Evolutionary conservation across 2,888 invertebrate genomes (phyloP), one percentile per base, ranked within the genome.

Genomic region (Campopleginae sp.): DNA sequence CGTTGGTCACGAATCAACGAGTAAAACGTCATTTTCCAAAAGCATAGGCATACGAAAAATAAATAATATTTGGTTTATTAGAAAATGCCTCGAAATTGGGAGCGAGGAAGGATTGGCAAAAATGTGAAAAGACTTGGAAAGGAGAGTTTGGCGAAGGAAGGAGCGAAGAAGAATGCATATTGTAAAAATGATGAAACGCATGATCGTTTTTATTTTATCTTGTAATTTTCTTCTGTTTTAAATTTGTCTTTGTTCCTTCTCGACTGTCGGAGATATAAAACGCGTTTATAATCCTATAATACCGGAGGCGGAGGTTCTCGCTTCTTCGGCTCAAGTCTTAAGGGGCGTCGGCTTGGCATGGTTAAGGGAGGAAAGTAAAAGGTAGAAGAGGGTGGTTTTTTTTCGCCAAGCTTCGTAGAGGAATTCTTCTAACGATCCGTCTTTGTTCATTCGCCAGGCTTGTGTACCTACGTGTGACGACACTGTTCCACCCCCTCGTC

Each of bases 1-100:
- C 92, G 91, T 86, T 74, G 89, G 91, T 91, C 91, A 91, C 91
- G 91, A 89, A 87, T 91, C 89, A 89, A 81, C 89, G 91, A 86
- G 76, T 80, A 77, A 80, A 74, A 80, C 38, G 65, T 72, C 27
- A 72, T 80, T 81, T 68, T 61, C 23, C 77, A n/a, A 75, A 75
- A 51, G 46, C 72, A 33, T 65, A 42, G 38, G 48, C 19, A 51
- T 8, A 65, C n/a, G 65, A 7, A 33, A 33, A 31, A 68, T n/a
- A 42, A 68, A 68, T 14, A 44, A 63, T 63, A 31, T 33, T 14
- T 27, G 7, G 23, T 46, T 46, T 3, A 17, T 61, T 31, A 31
- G 44, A 68, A 44, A 68, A 46, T 42, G 17, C 23, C 17, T 14
- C 17, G 27, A 68, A 68, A 27, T 46, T 38, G 14, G 38, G 8